Conservation (phyloP, 2,113 vertebrate species). For the Ctenodactylus gundi region DNA sequence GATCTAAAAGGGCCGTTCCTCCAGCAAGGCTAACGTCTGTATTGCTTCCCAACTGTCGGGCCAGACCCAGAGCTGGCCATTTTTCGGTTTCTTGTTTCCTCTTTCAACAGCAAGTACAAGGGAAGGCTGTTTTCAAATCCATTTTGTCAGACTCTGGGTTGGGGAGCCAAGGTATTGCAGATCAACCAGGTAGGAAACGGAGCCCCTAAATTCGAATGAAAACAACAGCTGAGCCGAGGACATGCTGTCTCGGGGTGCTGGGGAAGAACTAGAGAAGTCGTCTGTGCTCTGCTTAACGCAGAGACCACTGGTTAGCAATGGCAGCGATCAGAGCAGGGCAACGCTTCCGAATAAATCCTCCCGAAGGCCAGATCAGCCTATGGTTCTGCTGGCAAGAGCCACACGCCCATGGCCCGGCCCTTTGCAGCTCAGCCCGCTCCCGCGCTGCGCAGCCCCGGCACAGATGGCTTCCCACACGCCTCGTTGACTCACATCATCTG, state of each 20-base stretch:
- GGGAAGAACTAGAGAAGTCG: not conserved
- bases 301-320: not conserved
- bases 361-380: not conserved
- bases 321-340: not conserved
- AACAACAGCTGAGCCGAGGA: not conserved
- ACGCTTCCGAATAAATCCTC: not conserved
- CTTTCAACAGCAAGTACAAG: slow-evolving; percentile 5
- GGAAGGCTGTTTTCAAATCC: slow-evolving; percentile 25
- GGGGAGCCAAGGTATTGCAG: not conserved
- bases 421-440: not conserved
- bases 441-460: too few species aligned
- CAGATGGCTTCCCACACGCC: not conserved
- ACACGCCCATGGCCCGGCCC: accelerated
- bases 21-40: not conserved
- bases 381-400: not conserved
- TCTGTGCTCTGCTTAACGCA: not conserved
- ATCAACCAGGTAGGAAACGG: not conserved
- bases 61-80: not conserved
- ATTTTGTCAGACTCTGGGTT: slow-evolving; percentile 19
- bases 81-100: not conserved
- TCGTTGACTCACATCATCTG: not conserved
- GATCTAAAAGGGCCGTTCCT: not conserved
- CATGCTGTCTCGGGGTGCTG: not conserved
- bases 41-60: not conserved
- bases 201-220: not conserved